A percentile compares a stretch with the other conserved stretches of the same genome.
Conservation (phyloP, 2,113 vertebrate species). For the Pedionomus torquatus region DNA sequence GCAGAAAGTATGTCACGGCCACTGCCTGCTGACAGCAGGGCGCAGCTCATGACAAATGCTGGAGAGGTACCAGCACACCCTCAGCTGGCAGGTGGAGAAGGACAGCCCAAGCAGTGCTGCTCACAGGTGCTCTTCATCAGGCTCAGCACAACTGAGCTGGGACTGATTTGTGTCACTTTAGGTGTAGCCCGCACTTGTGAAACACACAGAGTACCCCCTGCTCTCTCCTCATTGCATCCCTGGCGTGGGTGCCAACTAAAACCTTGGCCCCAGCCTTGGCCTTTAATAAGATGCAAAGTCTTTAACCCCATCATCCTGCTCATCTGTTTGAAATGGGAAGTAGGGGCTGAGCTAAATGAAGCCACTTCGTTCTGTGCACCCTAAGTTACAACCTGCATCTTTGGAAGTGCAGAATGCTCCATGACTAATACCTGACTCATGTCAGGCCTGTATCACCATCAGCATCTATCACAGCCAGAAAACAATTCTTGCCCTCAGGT, state of each 20-base stretch:
- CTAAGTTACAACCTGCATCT: background rate
- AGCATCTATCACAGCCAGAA: background rate
- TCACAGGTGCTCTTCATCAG: background rate
- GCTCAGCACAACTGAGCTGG: background rate
- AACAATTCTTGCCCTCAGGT: background rate
- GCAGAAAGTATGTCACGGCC: background rate
- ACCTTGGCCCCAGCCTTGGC: background rate
- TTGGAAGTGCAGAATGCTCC: background rate
- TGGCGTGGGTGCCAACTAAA: background rate
- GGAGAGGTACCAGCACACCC: background rate
- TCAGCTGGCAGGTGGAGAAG: background rate
- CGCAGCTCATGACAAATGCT: accelerated
- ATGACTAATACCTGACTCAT: background rate
- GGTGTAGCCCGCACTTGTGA: background rate
- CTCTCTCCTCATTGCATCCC: background rate
- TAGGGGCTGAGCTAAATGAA: accelerated
- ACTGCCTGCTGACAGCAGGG: background rate
- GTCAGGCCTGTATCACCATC: background rate
- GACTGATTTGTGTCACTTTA: background rate
- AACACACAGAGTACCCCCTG: background rate
- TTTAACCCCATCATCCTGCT: background rate
- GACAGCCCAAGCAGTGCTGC: background rate
- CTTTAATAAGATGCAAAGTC: background rate
- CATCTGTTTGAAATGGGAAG: background rate
- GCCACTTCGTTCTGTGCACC: accelerated